Percentiles rank a stretch among this genome's conserved stretches.
Evolutionary conservation across 2,888 invertebrate genomes (phyloP).

Genomic region (Lissonota sp.): DNA sequence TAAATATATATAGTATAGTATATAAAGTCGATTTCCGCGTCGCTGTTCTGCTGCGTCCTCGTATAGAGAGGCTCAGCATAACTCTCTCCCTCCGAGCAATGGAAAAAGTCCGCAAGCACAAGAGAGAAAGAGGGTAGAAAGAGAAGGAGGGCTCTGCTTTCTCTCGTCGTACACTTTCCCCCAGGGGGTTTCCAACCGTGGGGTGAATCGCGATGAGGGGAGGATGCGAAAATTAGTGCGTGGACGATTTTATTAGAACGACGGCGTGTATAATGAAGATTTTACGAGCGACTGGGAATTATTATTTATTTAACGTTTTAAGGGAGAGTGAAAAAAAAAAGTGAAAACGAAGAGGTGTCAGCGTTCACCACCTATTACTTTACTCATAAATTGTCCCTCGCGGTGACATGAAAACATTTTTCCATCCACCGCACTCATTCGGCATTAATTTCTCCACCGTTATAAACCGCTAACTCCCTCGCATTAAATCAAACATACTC

Average conservation of each 20-base stretch:
- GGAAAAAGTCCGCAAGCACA: slow-evolving; percentile 34
- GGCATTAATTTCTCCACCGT: too few relatives aligned
- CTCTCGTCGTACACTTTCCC: slow-evolving; percentile 62
- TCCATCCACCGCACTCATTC: too few relatives aligned
- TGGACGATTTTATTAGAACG: slow-evolving; percentile 79
- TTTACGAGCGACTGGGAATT: slow-evolving; percentile 77
- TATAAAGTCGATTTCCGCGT: slow-evolving; percentile 37
- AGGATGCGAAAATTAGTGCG: slow-evolving; percentile 76
- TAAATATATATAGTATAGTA: slow-evolving; percentile 16
- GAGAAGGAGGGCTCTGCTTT: slow-evolving; percentile 34
- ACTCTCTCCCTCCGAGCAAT: slow-evolving; percentile 44
- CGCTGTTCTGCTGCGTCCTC: background rate
- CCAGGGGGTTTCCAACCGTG: slow-evolving; percentile 68
- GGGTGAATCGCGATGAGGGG: slow-evolving; percentile 77
- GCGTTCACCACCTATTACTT: slow-evolving; percentile 16
- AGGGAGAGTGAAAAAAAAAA: slow-evolving; percentile 27
- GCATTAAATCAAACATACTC: too few relatives aligned
- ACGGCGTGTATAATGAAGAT: slow-evolving; percentile 75
- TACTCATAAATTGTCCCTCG: slow-evolving; percentile 20
- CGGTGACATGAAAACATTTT: slow-evolving; percentile 11
- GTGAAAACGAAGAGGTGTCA: slow-evolving; percentile 29
- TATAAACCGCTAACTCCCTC: too few relatives aligned
- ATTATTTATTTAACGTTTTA: slow-evolving; percentile 73
- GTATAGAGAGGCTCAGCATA: slow-evolving; percentile 36
- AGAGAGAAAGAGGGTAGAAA: slow-evolving; percentile 21